A percentile compares a stretch with the other conserved stretches of the same genome.
Conservation (phyloP, 2,797 vertebrate genomes). For the Chrosomus eos region DNA sequence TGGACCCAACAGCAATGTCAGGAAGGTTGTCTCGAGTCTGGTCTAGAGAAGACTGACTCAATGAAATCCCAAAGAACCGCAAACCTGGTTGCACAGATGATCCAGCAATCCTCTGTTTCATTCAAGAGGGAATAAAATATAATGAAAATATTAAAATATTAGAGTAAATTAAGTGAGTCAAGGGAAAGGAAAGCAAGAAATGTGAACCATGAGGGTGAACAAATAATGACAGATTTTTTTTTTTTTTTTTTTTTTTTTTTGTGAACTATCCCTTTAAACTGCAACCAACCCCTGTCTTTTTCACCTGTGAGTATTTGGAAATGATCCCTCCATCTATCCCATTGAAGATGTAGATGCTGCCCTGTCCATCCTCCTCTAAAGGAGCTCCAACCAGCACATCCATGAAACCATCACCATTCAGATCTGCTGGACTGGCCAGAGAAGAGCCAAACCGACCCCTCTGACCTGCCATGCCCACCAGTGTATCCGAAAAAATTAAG, state of each 20-base stretch:
- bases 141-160: not conserved
- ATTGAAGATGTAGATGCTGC: conserved; percentile 80
- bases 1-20: conserved; percentile 82
- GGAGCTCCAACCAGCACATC: conserved; percentile 82
- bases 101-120: conserved; percentile 71
- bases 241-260: too few species aligned
- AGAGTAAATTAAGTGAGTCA: not conserved
- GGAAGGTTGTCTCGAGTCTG: conserved; percentile 75
- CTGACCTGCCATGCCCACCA: conserved; percentile 64
- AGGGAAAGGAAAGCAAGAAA: not conserved
- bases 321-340: conserved; percentile 61
- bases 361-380: conserved; percentile 74
- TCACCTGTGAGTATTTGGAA: conserved; percentile 72
- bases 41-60: conserved; percentile 78
- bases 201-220: rapidly evolving
- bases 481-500: rapidly evolving
- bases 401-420: conserved; percentile 69
- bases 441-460: conserved; percentile 77
- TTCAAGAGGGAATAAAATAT: not conserved
- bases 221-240: not conserved
- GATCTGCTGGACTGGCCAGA: conserved; percentile 76
- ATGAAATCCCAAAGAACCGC: conserved; percentile 78
- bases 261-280: not conserved
- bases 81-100: conserved; percentile 68
- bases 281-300: not conserved